These are phyloP conservation scores for Homarus gammarus DNA, from an alignment of 2,888 invertebrate genomes.

Conservation along the genomic window DNA sequence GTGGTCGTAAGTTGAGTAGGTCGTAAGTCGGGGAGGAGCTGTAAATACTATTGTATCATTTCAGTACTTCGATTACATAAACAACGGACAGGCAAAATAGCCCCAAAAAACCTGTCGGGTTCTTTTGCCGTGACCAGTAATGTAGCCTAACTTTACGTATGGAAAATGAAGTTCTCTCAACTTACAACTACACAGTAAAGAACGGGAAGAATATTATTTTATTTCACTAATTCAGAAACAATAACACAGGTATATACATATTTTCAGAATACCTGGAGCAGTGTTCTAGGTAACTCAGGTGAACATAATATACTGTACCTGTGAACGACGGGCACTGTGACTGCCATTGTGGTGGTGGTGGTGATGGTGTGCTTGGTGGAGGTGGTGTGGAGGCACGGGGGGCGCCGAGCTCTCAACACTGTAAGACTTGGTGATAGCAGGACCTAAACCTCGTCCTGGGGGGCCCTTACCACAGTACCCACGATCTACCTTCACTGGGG, in stretches of 20 bases:
- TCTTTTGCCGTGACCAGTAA: no score
- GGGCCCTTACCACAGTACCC: constrained; percentile 65
- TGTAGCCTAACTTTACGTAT: no score
- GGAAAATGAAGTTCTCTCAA: no score
- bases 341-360: constrained; percentile 50
- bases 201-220: no score
- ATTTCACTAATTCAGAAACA: no score
- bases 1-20: no score
- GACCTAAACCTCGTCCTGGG: constrained; percentile 45
- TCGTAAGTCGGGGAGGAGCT: no score
- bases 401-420: constrained; percentile 63
- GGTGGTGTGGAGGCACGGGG: constrained; percentile 58
- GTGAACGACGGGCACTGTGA: constrained; percentile 54
- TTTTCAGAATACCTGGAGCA: background rate
- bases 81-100: no score
- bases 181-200: no score
- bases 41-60: no score
- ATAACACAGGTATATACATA: background rate
- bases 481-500: constrained; percentile 69
- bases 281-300: background rate
- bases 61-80: no score
- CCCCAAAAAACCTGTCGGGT: no score
- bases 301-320: constrained; percentile 23
- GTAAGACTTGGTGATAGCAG: constrained; percentile 67
- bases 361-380: constrained; percentile 35